These are phyloP conservation scores for Glyphotaelius pellucidus DNA, from an alignment of 2,888 invertebrate species.

Conservation along the genomic window DNA sequence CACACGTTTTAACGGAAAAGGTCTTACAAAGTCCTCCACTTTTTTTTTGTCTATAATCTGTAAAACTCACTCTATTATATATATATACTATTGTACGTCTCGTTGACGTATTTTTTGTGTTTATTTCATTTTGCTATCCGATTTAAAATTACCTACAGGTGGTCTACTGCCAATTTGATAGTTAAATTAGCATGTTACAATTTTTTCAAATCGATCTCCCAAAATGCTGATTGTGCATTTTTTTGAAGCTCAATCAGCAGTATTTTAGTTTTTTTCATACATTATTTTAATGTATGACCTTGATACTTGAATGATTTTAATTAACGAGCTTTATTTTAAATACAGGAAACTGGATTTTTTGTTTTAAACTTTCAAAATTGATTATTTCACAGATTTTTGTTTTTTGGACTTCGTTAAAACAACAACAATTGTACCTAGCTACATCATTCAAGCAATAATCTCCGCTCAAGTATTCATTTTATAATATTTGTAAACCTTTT, in stretches of 20 bases:
- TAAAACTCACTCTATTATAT: background rate
- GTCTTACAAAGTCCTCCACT: no score
- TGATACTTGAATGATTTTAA: background rate
- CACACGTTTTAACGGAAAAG: background rate
- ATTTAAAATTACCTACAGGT: background rate
- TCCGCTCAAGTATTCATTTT: no score
- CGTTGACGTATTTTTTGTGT: background rate
- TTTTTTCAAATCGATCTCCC: background rate
- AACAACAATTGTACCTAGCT: no score
- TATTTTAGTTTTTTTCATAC: background rate
- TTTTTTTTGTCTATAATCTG: no score
- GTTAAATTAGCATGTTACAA: background rate
- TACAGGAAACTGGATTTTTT: background rate
- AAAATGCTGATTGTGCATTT: background rate
- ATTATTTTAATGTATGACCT: background rate
- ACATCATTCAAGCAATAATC: no score
- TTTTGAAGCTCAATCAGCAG: background rate
- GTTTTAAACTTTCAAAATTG: background rate
- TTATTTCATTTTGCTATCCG: background rate
- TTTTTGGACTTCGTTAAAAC: no score
- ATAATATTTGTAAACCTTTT: no score
- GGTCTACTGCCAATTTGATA: background rate
- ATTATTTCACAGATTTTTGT: no score
- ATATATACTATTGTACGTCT: background rate
- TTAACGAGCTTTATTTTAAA: background rate